A percentile compares a stretch with the other conserved stretches of the same genome.
Conservation (phyloP, 1,140 invertebrate genomes). For the Drosophila novamexicana region DNA sequence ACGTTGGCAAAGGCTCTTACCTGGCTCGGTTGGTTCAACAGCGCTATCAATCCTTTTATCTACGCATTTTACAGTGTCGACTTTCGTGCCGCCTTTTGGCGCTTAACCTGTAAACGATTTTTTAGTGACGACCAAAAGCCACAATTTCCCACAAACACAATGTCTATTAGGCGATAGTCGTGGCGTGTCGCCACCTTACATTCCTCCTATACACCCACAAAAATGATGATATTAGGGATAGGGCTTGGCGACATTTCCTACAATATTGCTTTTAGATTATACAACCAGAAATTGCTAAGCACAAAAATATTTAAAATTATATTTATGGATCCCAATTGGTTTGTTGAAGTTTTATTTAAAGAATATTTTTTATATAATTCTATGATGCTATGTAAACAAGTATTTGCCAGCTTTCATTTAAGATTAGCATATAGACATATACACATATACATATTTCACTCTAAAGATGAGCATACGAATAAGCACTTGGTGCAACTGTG, state of each 20-base stretch:
- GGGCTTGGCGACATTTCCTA: background rate
- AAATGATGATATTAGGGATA: background rate
- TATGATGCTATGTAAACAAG: too few species aligned
- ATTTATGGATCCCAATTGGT: background rate
- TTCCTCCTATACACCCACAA: background rate
- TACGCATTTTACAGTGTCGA: conserved; percentile 95
- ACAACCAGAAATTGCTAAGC: background rate
- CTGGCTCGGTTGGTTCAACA: conserved; percentile 97
- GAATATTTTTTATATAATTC: too few species aligned
- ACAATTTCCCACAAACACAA: conserved; percentile 80
- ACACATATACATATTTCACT: background rate
- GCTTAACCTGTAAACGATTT: conserved; percentile 88
- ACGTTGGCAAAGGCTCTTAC: conserved; percentile 92
- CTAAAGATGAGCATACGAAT: too few species aligned
- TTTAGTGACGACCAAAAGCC: conserved; percentile 72
- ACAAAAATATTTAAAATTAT: background rate
- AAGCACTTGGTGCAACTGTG: too few species aligned
- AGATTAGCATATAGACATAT: background rate
- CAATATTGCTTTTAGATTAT: background rate
- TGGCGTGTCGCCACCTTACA: background rate
- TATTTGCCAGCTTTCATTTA: too few species aligned
- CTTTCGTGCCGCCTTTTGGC: conserved; percentile 93
- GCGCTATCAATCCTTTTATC: conserved; percentile 94
- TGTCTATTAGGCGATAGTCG: conserved; percentile 81
- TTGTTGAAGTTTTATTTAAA: too few species aligned